Evolutionary conservation across 2,797 vertebrate genomes (phyloP).

Genomic region (Cygnus olor): DNA sequence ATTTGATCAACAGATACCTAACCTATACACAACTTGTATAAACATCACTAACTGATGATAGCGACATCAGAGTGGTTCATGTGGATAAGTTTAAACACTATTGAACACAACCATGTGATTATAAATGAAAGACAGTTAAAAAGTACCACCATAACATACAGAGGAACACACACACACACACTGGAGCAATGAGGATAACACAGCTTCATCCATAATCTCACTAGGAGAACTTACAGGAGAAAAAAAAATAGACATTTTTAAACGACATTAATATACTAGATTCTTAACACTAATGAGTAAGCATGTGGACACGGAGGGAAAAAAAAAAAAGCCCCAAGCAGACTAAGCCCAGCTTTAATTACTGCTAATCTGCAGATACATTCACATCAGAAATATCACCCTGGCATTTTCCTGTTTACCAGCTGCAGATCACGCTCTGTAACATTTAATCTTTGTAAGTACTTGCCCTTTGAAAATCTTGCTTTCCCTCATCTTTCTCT

Average conservation of each 20-base stretch:
- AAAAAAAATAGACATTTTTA: not conserved
- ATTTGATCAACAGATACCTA: not conserved
- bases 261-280: not conserved
- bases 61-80: not conserved
- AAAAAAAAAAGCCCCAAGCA: not conserved
- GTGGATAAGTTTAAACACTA: accelerated
- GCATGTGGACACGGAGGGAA: not conserved
- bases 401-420: constrained; percentile 72
- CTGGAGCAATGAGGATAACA: not conserved
- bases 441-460: constrained; percentile 56
- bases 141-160: not conserved
- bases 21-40: not conserved
- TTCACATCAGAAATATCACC: constrained; percentile 67
- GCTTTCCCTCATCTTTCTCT: not conserved
- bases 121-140: not conserved
- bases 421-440: constrained; percentile 50
- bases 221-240: not conserved
- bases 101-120: not conserved
- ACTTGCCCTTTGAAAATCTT: constrained; percentile 47
- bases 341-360: constrained; percentile 63
- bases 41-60: not conserved
- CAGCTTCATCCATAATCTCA: not conserved
- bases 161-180: not conserved
- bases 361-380: constrained; percentile 57
- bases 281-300: not conserved